Base-by-base conservation (phyloP, 2,797 vertebrate species). In the Sciaenops ocellatus region DNA sequence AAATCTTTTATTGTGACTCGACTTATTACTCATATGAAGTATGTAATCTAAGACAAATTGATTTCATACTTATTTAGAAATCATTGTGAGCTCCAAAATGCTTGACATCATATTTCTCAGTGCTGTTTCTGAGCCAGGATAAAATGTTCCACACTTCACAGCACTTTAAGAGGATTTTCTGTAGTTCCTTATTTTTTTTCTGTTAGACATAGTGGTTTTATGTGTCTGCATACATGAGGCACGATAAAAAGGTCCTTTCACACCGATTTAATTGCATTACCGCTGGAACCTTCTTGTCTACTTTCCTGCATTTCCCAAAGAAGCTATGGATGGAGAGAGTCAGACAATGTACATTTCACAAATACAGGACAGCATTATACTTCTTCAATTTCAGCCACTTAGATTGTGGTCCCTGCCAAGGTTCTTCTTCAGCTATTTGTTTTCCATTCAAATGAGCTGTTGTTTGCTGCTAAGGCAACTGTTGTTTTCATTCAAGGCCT, bases 381-480 rank as follows among this genome's bases (percentile, higher is more conserved):
- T 63, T 30, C 59, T 52, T 67, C 41, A 52, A 12, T 78, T 70
- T 57, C 41, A 67, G 12, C n/a, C 62, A 60, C 55, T 72, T 41
- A 26, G 18, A 10, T 44, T 50, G 18, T 1, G 0, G 16, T 47
- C 20, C 0, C n/a, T 55, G 69, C 70, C 79, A 82, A 50, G 8
- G 48, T 54, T 73, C 69, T 76, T 79, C 73, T 83, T 57, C n/a
- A 50, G 52, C 50, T 4, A 17, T 82, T 71, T 83, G 77, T 82
- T 85, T 89, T 82, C 38, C 54, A 11, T 78, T 85, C 41, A 42
- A n/a, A 83, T 38, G 55, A 79, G 67, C 26, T 5, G 48, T 72
- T 85, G 80, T 78, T 79, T 89, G 78, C 51, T 69, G 60, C 70
- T 73, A 52, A 60, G 54, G 47, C 54, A 62, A 66, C 47, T 67